Conservation (phyloP, 1,140 invertebrate species). For the Brachionus calyciflorus region DNA sequence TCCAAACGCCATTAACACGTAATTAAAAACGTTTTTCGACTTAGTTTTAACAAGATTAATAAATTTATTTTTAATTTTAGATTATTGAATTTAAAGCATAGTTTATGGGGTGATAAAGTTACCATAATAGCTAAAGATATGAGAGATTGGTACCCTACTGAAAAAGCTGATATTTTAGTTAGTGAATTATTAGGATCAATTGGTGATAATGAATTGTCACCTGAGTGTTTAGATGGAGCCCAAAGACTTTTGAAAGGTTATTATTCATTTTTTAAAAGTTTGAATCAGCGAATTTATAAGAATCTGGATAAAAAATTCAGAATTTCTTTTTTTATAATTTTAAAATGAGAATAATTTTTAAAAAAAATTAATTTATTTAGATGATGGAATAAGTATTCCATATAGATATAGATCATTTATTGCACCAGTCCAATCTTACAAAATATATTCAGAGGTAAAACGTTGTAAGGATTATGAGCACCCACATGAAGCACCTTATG, state of each 20-base stretch:
- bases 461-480: conserved; percentile 66
- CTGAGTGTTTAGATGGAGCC: conserved; percentile 94
- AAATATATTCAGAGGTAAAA: conserved; percentile 72
- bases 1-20: conserved; percentile 87
- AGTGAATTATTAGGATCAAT: conserved; percentile 95
- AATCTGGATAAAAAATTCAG: too few relatives aligned
- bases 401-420: conserved; percentile 83
- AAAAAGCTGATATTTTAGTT: conserved; percentile 83
- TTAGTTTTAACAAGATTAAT: neutral
- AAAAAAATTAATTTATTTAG: conserved; percentile 57
- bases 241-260: conserved; percentile 79
- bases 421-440: conserved; percentile 76
- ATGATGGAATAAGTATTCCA: conserved; percentile 87
- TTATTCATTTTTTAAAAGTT: neutral
- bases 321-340: too few relatives aligned
- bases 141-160: conserved; percentile 85
- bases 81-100: conserved; percentile 73
- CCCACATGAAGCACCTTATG: conserved; percentile 77
- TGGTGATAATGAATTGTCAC: conserved; percentile 96
- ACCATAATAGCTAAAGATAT: conserved; percentile 59
- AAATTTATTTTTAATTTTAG: conserved; percentile 53
- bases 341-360: too few relatives aligned
- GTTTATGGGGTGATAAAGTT: conserved; percentile 72
- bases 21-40: conserved; percentile 56
- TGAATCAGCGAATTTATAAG: too few relatives aligned